A percentile compares a stretch with the other conserved stretches of the same genome.
Evolutionary conservation across 2,888 invertebrate genomes (phyloP).

Genomic region (Sericinus montela): DNA sequence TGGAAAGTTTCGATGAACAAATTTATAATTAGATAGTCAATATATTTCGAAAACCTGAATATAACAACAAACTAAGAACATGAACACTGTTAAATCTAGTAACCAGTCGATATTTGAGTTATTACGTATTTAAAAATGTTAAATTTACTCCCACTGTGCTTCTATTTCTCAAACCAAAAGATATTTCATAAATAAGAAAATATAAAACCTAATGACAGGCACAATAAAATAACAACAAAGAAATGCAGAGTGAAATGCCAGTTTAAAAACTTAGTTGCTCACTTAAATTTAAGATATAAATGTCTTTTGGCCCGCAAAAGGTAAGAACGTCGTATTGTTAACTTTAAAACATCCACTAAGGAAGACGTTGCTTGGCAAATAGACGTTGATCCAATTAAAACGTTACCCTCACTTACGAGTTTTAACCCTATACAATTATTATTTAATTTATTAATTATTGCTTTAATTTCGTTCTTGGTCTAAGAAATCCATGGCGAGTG

Average conservation of each 20-base stretch:
- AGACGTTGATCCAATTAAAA: slow-evolving; percentile 33
- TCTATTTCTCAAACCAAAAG: background rate
- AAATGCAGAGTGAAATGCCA: slow-evolving; percentile 23
- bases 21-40: background rate
- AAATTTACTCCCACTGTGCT: slow-evolving; percentile 2
- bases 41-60: slow-evolving; percentile 7
- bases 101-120: slow-evolving; percentile 8
- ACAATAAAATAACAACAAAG: slow-evolving; percentile 14
- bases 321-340: slow-evolving; percentile 32
- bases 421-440: slow-evolving; percentile 48
- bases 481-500: slow-evolving; percentile 66
- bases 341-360: slow-evolving; percentile 24
- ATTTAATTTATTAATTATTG: slow-evolving; percentile 60
- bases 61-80: slow-evolving; percentile 4
- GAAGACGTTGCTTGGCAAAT: slow-evolving; percentile 25
- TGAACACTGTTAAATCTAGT: slow-evolving; percentile 11
- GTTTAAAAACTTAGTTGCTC: slow-evolving; percentile 20
- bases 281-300: slow-evolving; percentile 34
- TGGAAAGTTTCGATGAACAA: background rate
- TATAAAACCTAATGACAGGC: slow-evolving; percentile 7
- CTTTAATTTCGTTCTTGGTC: slow-evolving; percentile 59
- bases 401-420: slow-evolving; percentile 39
- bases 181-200: background rate
- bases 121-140: background rate
- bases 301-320: slow-evolving; percentile 70